Base-by-base conservation (phyloP, 2,113 vertebrate species). In the Psilopsiagon aurifrons region DNA sequence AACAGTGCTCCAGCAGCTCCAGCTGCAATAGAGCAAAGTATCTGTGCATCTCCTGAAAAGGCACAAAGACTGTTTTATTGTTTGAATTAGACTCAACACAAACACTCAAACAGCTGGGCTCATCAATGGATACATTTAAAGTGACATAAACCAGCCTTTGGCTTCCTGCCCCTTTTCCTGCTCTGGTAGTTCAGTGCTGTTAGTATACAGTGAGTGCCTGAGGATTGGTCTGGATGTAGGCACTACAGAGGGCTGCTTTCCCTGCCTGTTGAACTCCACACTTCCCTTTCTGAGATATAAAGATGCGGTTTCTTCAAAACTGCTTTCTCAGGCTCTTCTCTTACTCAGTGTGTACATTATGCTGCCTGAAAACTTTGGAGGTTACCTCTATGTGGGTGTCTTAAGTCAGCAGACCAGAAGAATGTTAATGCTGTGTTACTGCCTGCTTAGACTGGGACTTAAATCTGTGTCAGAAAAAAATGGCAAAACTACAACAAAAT, bases 401-500 rank as follows among this genome's bases (percentile, higher is more conserved):
- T 92, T 63, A 86, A 93, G 9, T 49, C 88, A 92, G 35, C 55
- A 92, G 69, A 76, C 24, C 28, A 76, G 69, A 94, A 91, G 80
- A 96, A 90, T 88, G 60, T 81, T 94, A 96, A 81, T 81, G 10
- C 39, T 81, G 35, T 94, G 11, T 71, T 85, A 57, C 33, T 92
- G 69, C 31, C 39, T 93, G 68, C 10, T 70, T 55, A 77, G 69
- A 37, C 20, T 55, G 18, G 13, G 24, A 55, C 17, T 83, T 76
- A 51, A 77, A 60, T 46, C 60, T 51, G 23, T 49, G n/a, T 13
- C 14, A 55, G n/a, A 67, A 79, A 64, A 10, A 10, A 80, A 41
- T n/a, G 17, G 22, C 29, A 66, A 69, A 83, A 47, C 20, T 22
- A 51, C 22, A 8, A 62, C 62, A 89, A 77, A 57, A 9, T 0